Evolutionary conservation across 2,113 vertebrate species (phyloP).

Genomic region (Corapipo altera): DNA sequence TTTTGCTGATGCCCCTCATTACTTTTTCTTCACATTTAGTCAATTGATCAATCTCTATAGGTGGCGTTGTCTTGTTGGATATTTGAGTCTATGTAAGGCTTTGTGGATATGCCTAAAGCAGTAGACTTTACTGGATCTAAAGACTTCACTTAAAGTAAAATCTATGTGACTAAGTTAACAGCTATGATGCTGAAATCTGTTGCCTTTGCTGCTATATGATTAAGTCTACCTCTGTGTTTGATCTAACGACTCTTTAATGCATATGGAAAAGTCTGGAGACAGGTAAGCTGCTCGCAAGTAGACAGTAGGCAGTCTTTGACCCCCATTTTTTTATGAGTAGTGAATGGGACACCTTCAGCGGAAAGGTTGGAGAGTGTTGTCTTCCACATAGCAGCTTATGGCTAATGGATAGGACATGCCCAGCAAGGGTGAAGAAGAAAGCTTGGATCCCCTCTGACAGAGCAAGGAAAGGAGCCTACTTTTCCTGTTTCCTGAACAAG

Average conservation of each 20-base stretch:
- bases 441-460: not conserved
- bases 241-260: not conserved
- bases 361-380: not conserved
- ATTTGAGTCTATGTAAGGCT: not conserved
- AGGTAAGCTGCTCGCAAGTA: not conserved
- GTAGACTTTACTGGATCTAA: not conserved
- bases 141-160: not conserved
- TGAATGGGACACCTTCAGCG: not conserved
- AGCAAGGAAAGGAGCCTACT: conserved; percentile 44
- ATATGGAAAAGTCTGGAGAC: not conserved
- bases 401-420: not conserved
- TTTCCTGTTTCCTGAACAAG: conserved; percentile 70
- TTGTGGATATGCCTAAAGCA: not conserved
- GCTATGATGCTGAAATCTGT: not conserved
- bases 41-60: not conserved
- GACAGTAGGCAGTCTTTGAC: not conserved
- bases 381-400: not conserved
- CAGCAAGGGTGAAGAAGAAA: not conserved
- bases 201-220: not conserved
- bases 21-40: not conserved
- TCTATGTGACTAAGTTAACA: not conserved
- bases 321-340: not conserved
- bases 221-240: not conserved
- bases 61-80: not conserved
- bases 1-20: not conserved